Percentiles rank a stretch among this genome's conserved stretches.
Conservation (phyloP, 2,888 invertebrate species). For the Holacanthella duospinosa region DNA sequence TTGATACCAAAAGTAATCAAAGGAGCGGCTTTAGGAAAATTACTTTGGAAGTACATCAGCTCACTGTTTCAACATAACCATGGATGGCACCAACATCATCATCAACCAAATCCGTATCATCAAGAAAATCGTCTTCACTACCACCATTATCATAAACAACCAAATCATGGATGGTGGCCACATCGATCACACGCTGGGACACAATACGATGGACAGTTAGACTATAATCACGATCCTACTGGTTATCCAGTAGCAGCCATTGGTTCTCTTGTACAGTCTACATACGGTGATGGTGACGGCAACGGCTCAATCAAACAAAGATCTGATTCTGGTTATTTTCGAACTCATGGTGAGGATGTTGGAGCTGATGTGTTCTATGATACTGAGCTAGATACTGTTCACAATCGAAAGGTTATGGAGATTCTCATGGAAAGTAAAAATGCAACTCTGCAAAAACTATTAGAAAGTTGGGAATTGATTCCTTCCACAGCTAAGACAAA, state of each 20-base stretch:
- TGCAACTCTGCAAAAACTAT: neutral
- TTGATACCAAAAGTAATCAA: neutral
- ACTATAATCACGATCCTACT: neutral
- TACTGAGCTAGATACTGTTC: neutral
- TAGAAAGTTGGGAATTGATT: neutral
- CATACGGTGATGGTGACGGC: neutral
- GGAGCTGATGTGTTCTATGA: neutral
- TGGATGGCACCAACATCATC: constrained; percentile 1
- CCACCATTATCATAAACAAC: neutral
- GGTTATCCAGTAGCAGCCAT: neutral
- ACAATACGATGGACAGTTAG: no score
- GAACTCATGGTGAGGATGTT: neutral
- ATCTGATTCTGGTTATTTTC: neutral
- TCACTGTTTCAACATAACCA: neutral
- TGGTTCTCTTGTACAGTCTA: neutral
- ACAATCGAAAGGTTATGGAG: constrained; percentile 8
- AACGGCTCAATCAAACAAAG: neutral
- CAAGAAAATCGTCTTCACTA: neutral
- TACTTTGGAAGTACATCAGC: neutral
- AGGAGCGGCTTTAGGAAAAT: neutral
- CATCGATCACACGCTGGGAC: no score
- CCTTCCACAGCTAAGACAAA: neutral
- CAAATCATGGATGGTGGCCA: neutral
- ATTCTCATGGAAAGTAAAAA: constrained; percentile 1
- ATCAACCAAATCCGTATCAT: neutral